Percentiles rank a stretch among this genome's conserved stretches.
Conservation (phyloP, 1,140 invertebrate species). For the Formica selysi region DNA sequence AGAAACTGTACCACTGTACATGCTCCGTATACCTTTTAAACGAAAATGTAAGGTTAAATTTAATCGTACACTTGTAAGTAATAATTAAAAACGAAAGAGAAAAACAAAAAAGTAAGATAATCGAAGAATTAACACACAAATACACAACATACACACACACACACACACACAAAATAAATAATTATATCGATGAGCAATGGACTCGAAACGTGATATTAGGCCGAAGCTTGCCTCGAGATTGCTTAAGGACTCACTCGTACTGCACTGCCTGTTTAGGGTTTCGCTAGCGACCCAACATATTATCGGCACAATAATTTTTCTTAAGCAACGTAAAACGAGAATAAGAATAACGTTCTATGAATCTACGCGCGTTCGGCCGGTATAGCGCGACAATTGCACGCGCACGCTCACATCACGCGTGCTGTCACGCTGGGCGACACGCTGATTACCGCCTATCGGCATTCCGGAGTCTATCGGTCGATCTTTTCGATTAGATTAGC, state of each 20-base stretch:
- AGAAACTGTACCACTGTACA: constrained; percentile 83
- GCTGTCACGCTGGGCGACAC: not conserved
- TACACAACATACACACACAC: constrained; percentile 48
- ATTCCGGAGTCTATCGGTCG: constrained; percentile 24
- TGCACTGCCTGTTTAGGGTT: constrained; percentile 87
- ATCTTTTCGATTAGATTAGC: constrained; percentile 47
- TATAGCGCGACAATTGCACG: constrained; percentile 21
- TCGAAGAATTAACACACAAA: constrained; percentile 61
- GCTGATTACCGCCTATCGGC: not conserved
- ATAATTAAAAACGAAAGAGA: constrained; percentile 75
- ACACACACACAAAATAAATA: constrained; percentile 68
- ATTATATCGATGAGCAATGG: constrained; percentile 85
- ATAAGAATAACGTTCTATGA: constrained; percentile 78
- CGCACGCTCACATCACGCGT: constrained; percentile 2
- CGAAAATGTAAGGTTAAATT: constrained; percentile 78
- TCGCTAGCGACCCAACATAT: constrained; percentile 86
- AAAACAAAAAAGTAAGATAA: constrained; percentile 69
- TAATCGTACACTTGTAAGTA: constrained; percentile 83
- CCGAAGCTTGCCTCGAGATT: constrained; percentile 87
- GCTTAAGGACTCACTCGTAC: constrained; percentile 86
- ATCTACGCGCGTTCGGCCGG: constrained; percentile 70
- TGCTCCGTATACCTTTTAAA: constrained; percentile 83
- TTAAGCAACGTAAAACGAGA: constrained; percentile 83
- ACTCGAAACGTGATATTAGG: constrained; percentile 87
- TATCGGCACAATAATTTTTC: constrained; percentile 87